Conservation (phyloP, 53 echinoderm and acorn worm genomes). For the Astropecten irregularis region DNA sequence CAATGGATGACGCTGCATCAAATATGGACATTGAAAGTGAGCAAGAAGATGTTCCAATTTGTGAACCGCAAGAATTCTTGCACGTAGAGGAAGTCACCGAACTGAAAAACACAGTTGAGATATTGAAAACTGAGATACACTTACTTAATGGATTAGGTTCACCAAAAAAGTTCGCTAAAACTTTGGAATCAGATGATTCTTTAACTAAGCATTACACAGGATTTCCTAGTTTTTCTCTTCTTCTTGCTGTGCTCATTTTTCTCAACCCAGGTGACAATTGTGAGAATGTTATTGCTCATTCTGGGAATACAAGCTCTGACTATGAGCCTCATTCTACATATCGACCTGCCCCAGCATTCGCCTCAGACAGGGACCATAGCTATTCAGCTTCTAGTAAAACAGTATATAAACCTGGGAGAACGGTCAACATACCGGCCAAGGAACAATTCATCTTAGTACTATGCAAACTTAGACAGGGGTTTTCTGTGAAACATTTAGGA, state of each 20-base stretch:
- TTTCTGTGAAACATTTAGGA: conserved; percentile 25
- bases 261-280: conserved; percentile 10
- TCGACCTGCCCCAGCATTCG: neutral
- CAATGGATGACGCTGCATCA: neutral
- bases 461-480: conserved; percentile 24
- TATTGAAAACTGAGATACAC: neutral
- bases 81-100: neutral
- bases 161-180: conserved; percentile 3
- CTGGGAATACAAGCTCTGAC: neutral
- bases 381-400: conserved; percentile 1
- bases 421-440: neutral
- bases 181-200: conserved; percentile 2
- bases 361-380: conserved; percentile 3
- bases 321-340: neutral
- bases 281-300: neutral
- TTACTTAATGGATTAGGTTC: neutral
- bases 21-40: neutral
- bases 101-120: neutral
- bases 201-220: conserved; percentile 27
- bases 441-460: conserved; percentile 28
- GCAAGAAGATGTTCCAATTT: neutral
- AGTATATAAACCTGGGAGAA: conserved; percentile 3
- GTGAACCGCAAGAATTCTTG: neutral
- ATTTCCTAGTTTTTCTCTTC: conserved; percentile 4
- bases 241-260: conserved; percentile 6